Evolutionary conservation across 2,888 invertebrate genomes (phyloP).

Genomic region (Caenorhabditis doughertyi): DNA sequence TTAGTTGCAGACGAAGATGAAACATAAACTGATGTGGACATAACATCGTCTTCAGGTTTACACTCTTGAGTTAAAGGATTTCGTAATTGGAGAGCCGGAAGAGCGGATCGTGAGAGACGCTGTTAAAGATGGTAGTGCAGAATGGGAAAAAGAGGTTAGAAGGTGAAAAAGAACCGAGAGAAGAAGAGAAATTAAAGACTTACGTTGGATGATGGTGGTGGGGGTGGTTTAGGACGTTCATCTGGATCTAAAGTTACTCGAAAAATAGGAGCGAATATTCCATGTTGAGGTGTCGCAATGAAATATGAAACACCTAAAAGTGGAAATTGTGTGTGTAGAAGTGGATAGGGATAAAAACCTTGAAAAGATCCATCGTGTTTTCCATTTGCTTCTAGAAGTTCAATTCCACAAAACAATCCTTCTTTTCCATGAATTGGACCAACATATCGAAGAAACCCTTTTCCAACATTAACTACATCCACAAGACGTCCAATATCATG

Average conservation of each 20-base stretch:
- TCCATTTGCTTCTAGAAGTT: conserved; percentile 85
- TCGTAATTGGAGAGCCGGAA: conserved; percentile 67
- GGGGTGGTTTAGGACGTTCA: conserved; percentile 41
- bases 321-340: too few species aligned
- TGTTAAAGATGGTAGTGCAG: conserved; percentile 34
- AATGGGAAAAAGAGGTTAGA: conserved; percentile 9
- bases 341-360: background rate
- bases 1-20: conserved; percentile 40
- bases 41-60: conserved; percentile 46
- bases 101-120: conserved; percentile 72
- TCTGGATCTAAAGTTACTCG: conserved; percentile 54
- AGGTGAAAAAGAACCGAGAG: background rate
- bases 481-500: conserved; percentile 68
- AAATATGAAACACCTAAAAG: conserved; percentile 87
- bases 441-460: conserved; percentile 85
- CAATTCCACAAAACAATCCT: conserved; percentile 87
- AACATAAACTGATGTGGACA: conserved; percentile 54
- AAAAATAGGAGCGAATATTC: conserved; percentile 86
- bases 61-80: conserved; percentile 50
- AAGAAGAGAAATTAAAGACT: conserved; percentile 28
- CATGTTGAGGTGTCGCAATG: conserved; percentile 86
- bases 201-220: conserved; percentile 17
- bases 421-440: conserved; percentile 86
- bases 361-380: conserved; percentile 86
- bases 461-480: conserved; percentile 66